Evolutionary conservation across 2,113 vertebrate species (phyloP).

Genomic region (Pantherophis guttatus): DNA sequence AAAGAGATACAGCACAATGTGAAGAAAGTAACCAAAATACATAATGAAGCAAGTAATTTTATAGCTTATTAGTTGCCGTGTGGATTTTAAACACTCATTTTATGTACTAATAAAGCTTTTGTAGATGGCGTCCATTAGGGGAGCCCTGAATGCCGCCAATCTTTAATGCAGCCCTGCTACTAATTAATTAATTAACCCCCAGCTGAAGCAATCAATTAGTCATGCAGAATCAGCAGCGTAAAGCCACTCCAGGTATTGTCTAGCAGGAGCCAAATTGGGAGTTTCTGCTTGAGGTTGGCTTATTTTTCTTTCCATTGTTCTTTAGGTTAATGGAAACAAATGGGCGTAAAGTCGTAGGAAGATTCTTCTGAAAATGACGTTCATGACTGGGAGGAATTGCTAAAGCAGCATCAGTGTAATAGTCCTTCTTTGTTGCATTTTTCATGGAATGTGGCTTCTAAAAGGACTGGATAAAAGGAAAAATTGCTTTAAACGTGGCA

Average conservation of each 20-base stretch:
- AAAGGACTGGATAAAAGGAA: not conserved
- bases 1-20: conserved; percentile 79
- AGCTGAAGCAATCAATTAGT: conserved; percentile 81
- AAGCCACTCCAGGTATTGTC: conserved; percentile 61
- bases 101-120: conserved; percentile 79
- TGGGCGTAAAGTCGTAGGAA: conserved; percentile 30
- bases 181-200: conserved; percentile 93
- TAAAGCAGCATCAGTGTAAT: not conserved
- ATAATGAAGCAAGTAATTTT: conserved; percentile 99
- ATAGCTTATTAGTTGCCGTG: conserved; percentile 79
- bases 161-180: conserved; percentile 73
- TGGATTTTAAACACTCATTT: conserved; percentile 82
- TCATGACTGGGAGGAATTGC: not conserved
- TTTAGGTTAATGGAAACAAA: conserved; percentile 5
- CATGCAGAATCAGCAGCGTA: conserved; percentile 71
- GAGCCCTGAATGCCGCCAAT: conserved; percentile 74
- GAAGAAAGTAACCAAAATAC: conserved; percentile 89
- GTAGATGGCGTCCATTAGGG: conserved; percentile 66
- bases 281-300: conserved; percentile 22
- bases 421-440: not conserved
- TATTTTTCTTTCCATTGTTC: conserved; percentile 45
- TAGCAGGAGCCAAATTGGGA: conserved; percentile 40
- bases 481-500: not conserved
- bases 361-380: conserved; percentile 21
- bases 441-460: not conserved